Evolutionary conservation across 2,888 invertebrate species (phyloP), one percentile per base, ranked within the genome.

Genomic region (Penaeus monodon): DNA sequence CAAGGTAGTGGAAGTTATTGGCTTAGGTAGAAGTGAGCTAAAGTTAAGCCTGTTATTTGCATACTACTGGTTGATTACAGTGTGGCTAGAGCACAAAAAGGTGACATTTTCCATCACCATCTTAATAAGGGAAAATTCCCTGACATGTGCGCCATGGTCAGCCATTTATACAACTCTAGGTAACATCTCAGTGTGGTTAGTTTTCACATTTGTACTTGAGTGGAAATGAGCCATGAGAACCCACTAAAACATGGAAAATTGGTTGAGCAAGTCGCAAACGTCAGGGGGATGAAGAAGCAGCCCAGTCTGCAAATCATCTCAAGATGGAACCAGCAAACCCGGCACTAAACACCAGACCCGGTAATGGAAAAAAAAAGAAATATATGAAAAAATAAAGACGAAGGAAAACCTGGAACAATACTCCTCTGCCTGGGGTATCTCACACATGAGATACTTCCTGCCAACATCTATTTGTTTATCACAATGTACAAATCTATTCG

Each of bases 401-500:
- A 57, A 57, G 57, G 57, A 57, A 57, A 82, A 84, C 84, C 84
- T 84, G 84, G 77, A 84, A 84, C 77, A 84, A 84, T 84, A 84
- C 84, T 84, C 84, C 84, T 84, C 66, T 83, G 57, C 77, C 78
- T 77, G 33, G 66, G 49, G 84, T 77, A 66, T 77, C 84, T 77
- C 84, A 57, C 68, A 38, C 49, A 84, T 38, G 84, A 78, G 84
- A 29, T 78, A 66, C 76, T 84, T 80, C 68, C 78, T 86, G 82
- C 78, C 81, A 86, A 82, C 77, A 77, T 76, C 86, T 82, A 38
- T 86, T 81, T 82, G 66, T 82, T 86, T 86, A 86, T 86, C 82
- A 85, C 85, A 86, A 86, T 86, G 86, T 86, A 86, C 86, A 86
- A 86, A 86, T 86, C 76, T 82, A 86, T 86, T 86, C 63, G 86